phyloP scores from a whole-genome alignment of 2,797 vertebrate genomes.

The Enteromius treurensis region DNA sequence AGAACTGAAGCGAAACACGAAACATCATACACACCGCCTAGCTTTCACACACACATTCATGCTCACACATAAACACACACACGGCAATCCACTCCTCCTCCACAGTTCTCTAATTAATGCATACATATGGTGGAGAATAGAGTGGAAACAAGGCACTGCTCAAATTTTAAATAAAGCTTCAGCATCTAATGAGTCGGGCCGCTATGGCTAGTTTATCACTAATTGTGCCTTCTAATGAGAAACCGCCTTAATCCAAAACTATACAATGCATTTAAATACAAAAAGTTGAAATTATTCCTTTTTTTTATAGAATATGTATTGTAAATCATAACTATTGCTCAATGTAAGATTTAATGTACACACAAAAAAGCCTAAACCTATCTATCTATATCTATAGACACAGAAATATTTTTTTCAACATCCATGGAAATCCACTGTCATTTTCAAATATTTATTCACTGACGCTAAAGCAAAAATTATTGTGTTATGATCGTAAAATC shows the following conservation, averaged over 20 bases:
- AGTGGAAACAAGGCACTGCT: slow-evolving; percentile 85
- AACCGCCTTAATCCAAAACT: slow-evolving; percentile 64
- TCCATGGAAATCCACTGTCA: neutral
- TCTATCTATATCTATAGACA: neutral
- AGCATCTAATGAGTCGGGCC: slow-evolving; percentile 81
- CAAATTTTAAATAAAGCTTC: slow-evolving; percentile 88
- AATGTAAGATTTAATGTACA: neutral
- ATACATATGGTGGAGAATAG: slow-evolving; percentile 92
- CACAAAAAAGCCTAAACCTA: neutral
- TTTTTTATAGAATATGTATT: slow-evolving; percentile 10
- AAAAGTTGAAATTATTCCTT: slow-evolving; percentile 52
- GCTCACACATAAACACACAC: slow-evolving; percentile 45
- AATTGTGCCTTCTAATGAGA: slow-evolving; percentile 83
- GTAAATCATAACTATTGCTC: neutral
- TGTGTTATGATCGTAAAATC: neutral
- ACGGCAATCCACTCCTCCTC: slow-evolving; percentile 79
- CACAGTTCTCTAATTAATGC: slow-evolving; percentile 94
- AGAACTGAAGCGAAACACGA: slow-evolving; percentile 99
- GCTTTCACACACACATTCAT: slow-evolving; percentile 64
- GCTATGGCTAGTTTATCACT: slow-evolving; percentile 83
- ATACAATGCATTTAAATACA: slow-evolving; percentile 55
- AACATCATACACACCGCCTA: slow-evolving; percentile 83
- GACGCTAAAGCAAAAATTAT: neutral
- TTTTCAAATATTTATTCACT: neutral
- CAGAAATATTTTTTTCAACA: neutral